A percentile compares a stretch with the other conserved stretches of the same genome.
Evolutionary conservation across 1,140 invertebrate genomes (phyloP).

Genomic region (Zophobas morio): DNA sequence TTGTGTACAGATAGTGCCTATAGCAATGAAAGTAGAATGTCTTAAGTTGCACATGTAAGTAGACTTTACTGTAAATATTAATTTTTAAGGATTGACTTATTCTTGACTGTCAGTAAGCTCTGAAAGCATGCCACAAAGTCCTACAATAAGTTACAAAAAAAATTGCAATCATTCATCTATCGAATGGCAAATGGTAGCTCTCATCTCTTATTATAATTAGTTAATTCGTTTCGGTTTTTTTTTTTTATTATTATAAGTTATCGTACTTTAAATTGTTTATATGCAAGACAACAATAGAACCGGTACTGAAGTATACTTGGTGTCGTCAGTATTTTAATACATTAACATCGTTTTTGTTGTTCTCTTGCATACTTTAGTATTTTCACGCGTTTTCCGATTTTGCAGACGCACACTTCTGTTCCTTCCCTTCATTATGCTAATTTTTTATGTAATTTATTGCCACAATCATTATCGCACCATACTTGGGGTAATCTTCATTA

Average conservation of each 20-base stretch:
- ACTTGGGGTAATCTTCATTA: slow-evolving; percentile 43
- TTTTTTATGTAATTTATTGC: slow-evolving; percentile 52
- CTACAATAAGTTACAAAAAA: slow-evolving; percentile 36
- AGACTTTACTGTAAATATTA: slow-evolving; percentile 52
- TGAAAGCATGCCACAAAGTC: slow-evolving; percentile 21
- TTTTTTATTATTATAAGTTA: no score
- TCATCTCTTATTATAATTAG: slow-evolving; percentile 19
- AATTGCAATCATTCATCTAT: slow-evolving; percentile 30
- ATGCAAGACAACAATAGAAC: background rate
- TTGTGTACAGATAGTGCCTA: slow-evolving; percentile 59
- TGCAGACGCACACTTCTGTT: slow-evolving; percentile 46
- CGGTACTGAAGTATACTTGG: background rate
- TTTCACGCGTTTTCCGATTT: background rate
- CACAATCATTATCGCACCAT: slow-evolving; percentile 40
- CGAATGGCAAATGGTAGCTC: slow-evolving; percentile 10
- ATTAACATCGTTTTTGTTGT: slow-evolving; percentile 24
- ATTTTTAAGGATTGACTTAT: slow-evolving; percentile 52
- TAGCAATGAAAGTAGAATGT: slow-evolving; percentile 55
- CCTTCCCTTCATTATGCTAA: slow-evolving; percentile 43
- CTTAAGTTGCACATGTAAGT: slow-evolving; percentile 57
- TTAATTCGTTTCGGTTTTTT: background rate
- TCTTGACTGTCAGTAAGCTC: slow-evolving; percentile 23
- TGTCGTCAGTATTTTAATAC: slow-evolving; percentile 27
- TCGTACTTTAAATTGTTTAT: no score
- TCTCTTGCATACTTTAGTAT: background rate